Percentiles rank a stretch among this genome's conserved stretches.
Evolutionary conservation across 2,113 vertebrate species (phyloP).

Genomic region (Etheostoma cragini): DNA sequence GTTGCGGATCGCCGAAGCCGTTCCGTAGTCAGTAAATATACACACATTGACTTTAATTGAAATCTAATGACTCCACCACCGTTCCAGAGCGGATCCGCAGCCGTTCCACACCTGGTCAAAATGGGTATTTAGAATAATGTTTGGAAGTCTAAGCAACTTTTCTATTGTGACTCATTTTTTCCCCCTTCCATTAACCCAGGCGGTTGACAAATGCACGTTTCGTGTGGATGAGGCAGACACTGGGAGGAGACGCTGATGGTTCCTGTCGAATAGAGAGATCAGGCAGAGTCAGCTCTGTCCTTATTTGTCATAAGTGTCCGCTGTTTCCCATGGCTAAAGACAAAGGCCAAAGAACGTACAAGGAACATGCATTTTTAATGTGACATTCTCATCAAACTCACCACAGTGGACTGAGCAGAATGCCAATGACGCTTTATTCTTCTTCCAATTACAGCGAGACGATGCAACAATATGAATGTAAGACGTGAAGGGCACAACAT

Average conservation of each 20-base stretch:
- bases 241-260: conserved; percentile 50
- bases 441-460: conserved; percentile 61
- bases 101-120: too few relatives aligned
- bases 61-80: too few relatives aligned
- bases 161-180: conserved; percentile 28
- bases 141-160: conserved; percentile 17
- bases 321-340: conserved; percentile 73
- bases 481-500: conserved; percentile 58
- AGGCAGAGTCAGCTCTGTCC: conserved; percentile 62
- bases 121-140: neutral
- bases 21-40: too few relatives aligned
- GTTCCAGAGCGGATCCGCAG: too few relatives aligned
- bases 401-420: conserved; percentile 70
- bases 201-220: conserved; percentile 53
- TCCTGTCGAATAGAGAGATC: conserved; percentile 63
- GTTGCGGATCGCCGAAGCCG: too few relatives aligned
- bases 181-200: conserved; percentile 35
- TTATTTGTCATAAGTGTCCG: conserved; percentile 80
- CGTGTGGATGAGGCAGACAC: conserved; percentile 35
- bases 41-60: too few relatives aligned
- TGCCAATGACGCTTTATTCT: conserved; percentile 70
- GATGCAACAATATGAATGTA: conserved; percentile 35
- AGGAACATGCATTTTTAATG: conserved; percentile 84
- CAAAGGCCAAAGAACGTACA: conserved; percentile 78
- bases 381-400: conserved; percentile 78